Base-by-base conservation (phyloP, 2,113 vertebrate genomes). In the Epinephelus lanceolatus region DNA sequence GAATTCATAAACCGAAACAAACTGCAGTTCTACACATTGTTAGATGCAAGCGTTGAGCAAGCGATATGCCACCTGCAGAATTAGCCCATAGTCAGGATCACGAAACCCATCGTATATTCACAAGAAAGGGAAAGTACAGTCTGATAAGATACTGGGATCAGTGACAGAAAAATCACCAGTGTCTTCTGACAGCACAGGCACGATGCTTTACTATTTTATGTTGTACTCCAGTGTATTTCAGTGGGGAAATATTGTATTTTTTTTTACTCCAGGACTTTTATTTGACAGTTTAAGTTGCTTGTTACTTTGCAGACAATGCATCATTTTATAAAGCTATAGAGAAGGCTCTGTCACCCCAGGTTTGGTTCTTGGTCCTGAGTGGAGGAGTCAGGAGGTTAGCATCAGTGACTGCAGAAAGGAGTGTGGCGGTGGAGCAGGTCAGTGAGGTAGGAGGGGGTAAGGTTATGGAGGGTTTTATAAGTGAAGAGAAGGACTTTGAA, bases 51-150 rank as follows among this genome's bases (percentile, higher is more conserved):
- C 18, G 6, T 14, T 49, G 69, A 51, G n/a, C 47, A 63, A 37
- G 15, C 18, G 49, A 71, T 61, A 66, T 53, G 33, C 25, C 61
- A 23, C 49, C 33, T 45, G 13, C 47, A 74, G 51, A 70, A n/a
- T 53, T 47, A 68, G 15, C 6, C 2, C 49, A 13, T 18, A 47
- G 53, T 25, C 9, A 40, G 23, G 3, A 23, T 72, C 56, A 40
- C n/a, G 55, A 68, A 68, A n/a, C 68, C 55, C 37, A 72, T 62
- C 81, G 62, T 81, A 49, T 17, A 42, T 56, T 74, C 56, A 57
- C 49, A 37, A 57, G 25, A n/a, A 18, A 71, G 72, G 72, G 52
- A 68, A 56, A 62, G 47, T 55, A 73, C 68, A 62, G 33, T 15
- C 11, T 45, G 19, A 71, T 17, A 57, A 70, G 71, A 47, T 63